Evolutionary conservation across 2,888 invertebrate genomes (phyloP).

Genomic region (Rotaria macrura): DNA sequence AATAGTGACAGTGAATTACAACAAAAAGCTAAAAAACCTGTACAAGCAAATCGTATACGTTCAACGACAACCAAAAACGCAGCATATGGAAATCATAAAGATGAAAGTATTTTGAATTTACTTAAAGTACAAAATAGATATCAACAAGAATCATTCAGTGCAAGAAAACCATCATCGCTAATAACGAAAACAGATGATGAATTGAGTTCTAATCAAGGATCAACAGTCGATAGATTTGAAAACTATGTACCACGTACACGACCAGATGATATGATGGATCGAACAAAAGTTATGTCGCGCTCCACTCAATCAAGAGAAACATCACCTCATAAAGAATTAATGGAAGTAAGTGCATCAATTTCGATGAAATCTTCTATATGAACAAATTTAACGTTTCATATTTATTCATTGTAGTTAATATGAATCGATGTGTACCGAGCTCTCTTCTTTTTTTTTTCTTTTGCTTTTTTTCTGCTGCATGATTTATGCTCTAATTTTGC

Average conservation of each 20-base stretch:
- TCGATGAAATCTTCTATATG: not conserved
- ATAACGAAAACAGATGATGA: not conserved
- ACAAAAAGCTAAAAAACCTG: not conserved
- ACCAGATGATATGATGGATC: slow-evolving; percentile 25
- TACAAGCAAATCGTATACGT: not conserved
- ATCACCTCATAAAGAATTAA: not conserved
- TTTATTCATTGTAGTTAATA: not conserved
- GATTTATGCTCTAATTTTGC: too few relatives aligned
- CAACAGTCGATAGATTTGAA: not conserved
- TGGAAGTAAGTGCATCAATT: not conserved
- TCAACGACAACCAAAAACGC: not conserved
- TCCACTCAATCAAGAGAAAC: slow-evolving; percentile 22
- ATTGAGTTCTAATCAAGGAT: not conserved
- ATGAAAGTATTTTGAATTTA: slow-evolving; percentile 14
- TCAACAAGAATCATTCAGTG: not conserved
- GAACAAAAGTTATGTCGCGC: slow-evolving; percentile 10
- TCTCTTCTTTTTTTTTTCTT: too few relatives aligned
- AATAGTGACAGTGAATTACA: not conserved
- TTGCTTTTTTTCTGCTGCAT: not conserved
- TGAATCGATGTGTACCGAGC: not conserved
- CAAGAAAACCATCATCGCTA: not conserved
- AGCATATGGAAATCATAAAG: not conserved
- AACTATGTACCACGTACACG: slow-evolving; percentile 24
- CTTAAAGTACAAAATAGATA: not conserved
- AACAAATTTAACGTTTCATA: not conserved